Base-by-base conservation (phyloP, 2,888 invertebrate genomes). In the Steinernema hermaphroditum region DNA sequence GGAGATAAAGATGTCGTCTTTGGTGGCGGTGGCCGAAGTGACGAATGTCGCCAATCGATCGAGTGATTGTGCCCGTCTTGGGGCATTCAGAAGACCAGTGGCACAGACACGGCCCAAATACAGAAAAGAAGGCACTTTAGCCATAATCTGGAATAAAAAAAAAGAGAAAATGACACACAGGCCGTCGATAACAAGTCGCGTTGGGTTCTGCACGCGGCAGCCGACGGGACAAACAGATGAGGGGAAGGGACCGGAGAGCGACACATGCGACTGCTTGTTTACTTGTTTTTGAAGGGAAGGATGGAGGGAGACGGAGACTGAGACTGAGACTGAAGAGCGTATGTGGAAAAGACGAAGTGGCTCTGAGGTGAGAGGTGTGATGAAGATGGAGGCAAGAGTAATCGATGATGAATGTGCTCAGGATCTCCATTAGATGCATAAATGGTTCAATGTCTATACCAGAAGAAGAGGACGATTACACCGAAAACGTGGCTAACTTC, bases 251-350 rank as follows among this genome's bases (percentile, higher is more conserved):
- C 46, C 46, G 4, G 46, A 9, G 46, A 37, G 46, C 46, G 46
- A 46, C 46, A 46, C 46, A 46, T 46, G 46, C 46, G 46, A 46
- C 46, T 46, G 46, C 46, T 46, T 46, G 46, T 46, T 46, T 46
- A 46, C 46, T 46, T 46, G 46, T 46, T 46, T 46, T 16, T n/a
- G n/a, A 37, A 37, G 37, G 37, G 37, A 12, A 37, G 37, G 37
- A n/a, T n/a, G n/a, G 6, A 12, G 12, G 6, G 37, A 37, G 37
- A 37, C 37, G 37, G 37, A 37, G 37, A 37, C 37, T 8, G 37
- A 37, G 37, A 37, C 6, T 8, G 37, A 37, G 37, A 37, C 6
- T 12, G 12, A 37, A 37, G 37, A 37, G 37, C 12, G 37, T 8
- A 37, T 8, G 37, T 37, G 37, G 12, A 37, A 37, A 37, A 37